These are phyloP conservation scores for Pseudomyrmex cubaensis DNA, from an alignment of 1,140 invertebrate species.

Conservation along the genomic window DNA sequence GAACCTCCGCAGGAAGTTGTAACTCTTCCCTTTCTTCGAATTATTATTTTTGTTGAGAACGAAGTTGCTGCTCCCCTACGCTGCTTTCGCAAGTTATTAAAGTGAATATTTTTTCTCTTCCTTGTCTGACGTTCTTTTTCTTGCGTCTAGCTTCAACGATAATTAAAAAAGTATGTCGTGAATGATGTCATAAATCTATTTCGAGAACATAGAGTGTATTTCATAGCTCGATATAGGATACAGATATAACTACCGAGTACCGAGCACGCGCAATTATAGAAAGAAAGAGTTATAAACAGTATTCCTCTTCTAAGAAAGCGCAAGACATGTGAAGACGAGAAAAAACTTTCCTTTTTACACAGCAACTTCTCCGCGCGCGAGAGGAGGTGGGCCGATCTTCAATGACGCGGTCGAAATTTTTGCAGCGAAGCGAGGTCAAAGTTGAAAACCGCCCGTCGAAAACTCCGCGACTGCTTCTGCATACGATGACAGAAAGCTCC, in stretches of 20 bases:
- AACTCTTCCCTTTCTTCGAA: conserved; percentile 20
- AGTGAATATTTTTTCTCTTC: not conserved
- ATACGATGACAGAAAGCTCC: conserved; percentile 18
- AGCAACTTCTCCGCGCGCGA: not conserved
- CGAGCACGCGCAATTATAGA: conserved; percentile 9
- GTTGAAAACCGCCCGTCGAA: conserved; percentile 3
- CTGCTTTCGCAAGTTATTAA: conserved; percentile 23
- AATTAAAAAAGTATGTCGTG: not conserved
- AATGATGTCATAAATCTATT: not conserved
- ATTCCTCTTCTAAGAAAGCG: not conserved
- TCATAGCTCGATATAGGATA: conserved; percentile 4
- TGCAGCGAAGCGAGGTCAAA: not conserved
- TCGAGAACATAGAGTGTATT: not conserved
- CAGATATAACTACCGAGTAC: not conserved
- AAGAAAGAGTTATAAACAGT: conserved; percentile 9
- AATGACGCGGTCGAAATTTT: conserved; percentile 8
- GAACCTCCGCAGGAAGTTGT: not conserved
- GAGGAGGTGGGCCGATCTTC: not conserved
- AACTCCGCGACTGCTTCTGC: not conserved
- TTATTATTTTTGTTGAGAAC: not conserved
- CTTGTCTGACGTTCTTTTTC: not conserved
- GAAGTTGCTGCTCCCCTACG: not conserved
- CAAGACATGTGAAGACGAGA: not conserved
- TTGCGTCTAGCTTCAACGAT: not conserved
- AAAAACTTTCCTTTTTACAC: not conserved